Percentiles rank a stretch among this genome's conserved stretches.
phyloP scores from a whole-genome alignment of 2,888 invertebrate genomes.

The Matsumyia berberina region DNA sequence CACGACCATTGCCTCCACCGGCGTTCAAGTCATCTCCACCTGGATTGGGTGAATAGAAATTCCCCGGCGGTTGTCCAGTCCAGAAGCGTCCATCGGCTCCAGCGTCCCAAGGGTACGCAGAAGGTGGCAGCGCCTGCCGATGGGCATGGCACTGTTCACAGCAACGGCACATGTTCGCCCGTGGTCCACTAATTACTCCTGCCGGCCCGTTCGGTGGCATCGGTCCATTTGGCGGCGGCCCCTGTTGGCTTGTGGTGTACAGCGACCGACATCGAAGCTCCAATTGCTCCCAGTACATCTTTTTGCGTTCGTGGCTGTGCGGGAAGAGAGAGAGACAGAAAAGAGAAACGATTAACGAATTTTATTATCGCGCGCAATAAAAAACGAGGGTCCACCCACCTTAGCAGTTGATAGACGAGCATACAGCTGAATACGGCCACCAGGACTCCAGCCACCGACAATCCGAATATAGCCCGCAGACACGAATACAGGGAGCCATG shows the following conservation, averaged over 20 bases:
- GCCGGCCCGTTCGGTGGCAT: conserved; percentile 79
- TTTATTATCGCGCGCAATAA: conserved; percentile 39
- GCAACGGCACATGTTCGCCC: conserved; percentile 86
- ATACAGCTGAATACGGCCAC: conserved; percentile 96
- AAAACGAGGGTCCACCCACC: conserved; percentile 84
- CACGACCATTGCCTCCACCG: conserved; percentile 81
- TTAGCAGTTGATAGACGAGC: conserved; percentile 94
- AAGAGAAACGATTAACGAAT: conserved; percentile 45
- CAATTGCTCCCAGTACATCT: conserved; percentile 97
- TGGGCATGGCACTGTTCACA: conserved; percentile 88
- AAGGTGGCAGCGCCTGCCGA: conserved; percentile 85
- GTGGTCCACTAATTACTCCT: conserved; percentile 83
- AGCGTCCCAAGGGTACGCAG: conserved; percentile 87
- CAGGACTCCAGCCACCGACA: conserved; percentile 94
- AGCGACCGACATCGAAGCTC: conserved; percentile 93
- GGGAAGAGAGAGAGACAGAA: conserved; percentile 1
- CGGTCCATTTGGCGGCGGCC: conserved; percentile 81
- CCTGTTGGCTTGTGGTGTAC: conserved; percentile 85
- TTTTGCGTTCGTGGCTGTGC: conserved; percentile 94
- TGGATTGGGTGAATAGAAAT: conserved; percentile 93
- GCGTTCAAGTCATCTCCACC: conserved; percentile 85
- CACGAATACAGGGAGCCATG: conserved; percentile 95
- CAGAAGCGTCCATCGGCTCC: conserved; percentile 85
- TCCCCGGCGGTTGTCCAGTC: conserved; percentile 87
- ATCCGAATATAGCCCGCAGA: conserved; percentile 94